Percentiles rank a stretch among this genome's conserved stretches.
Evolutionary conservation across 2,113 vertebrate species (phyloP).

Genomic region (Oxygymnocypris stewartii): DNA sequence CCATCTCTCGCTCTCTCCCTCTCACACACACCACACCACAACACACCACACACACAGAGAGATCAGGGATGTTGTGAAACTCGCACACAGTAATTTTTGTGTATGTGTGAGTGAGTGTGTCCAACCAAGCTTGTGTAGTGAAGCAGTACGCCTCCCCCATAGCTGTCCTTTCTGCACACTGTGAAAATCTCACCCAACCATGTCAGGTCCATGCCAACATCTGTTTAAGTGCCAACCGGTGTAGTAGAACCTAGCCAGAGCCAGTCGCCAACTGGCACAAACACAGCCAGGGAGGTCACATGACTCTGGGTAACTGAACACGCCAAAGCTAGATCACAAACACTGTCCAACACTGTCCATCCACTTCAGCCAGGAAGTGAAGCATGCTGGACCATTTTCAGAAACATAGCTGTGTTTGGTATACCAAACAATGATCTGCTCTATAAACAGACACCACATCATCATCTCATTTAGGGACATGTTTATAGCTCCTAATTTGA

Average conservation of each 20-base stretch:
- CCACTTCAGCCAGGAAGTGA: slow-evolving; percentile 28
- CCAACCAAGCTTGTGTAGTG: not conserved
- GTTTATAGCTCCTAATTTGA: slow-evolving; percentile 12
- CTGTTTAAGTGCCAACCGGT: slow-evolving; percentile 26
- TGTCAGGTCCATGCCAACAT: slow-evolving; percentile 22
- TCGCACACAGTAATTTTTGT: not conserved
- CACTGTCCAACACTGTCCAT: slow-evolving; percentile 12
- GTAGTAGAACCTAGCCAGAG: slow-evolving; percentile 24
- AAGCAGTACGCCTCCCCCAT: not conserved
- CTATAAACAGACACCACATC: not conserved
- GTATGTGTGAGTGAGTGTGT: slow-evolving; percentile 20
- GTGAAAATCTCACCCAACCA: slow-evolving; percentile 25
- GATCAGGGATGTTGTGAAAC: slow-evolving; percentile 27
- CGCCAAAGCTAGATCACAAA: slow-evolving; percentile 17
- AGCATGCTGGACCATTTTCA: not conserved
- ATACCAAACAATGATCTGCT: not conserved
- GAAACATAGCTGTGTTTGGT: not conserved
- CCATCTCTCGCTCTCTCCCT: not conserved
- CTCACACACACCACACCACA: not conserved
- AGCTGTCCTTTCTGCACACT: not conserved
- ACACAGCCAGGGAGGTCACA: slow-evolving; percentile 8
- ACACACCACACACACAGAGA: slow-evolving; percentile 8
- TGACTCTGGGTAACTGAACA: slow-evolving; percentile 1
- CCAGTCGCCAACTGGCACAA: not conserved
- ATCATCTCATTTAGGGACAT: not conserved